These are phyloP conservation scores for Megaptera novaeangliae DNA, from an alignment of 2,113 vertebrate genomes.

Conservation along the genomic window DNA sequence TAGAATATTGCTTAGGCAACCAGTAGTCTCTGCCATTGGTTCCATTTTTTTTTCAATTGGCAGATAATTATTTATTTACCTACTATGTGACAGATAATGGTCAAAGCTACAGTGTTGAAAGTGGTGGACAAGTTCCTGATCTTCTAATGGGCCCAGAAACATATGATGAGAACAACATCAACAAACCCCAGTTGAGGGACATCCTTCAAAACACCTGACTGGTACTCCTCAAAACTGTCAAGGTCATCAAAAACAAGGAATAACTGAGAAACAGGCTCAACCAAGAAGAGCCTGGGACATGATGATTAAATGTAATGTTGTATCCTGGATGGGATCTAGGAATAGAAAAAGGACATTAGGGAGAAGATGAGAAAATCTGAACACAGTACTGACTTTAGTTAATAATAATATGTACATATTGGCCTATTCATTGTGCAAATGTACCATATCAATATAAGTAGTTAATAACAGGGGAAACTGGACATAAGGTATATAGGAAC, in stretches of 20 bases:
- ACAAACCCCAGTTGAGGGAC: not conserved
- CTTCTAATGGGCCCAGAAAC: not conserved
- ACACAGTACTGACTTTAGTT: not conserved
- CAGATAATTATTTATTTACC: not conserved
- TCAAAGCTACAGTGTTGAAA: not conserved
- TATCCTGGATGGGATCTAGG: not conserved
- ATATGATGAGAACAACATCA: not conserved
- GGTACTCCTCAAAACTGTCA: not conserved
- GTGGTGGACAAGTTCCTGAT: not conserved
- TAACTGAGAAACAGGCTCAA: not conserved
- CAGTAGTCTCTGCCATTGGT: not conserved
- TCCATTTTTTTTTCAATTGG: not conserved
- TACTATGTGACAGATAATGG: not conserved
- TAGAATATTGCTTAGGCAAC: not conserved
- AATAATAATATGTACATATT: not conserved
- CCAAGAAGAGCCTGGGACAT: not conserved
- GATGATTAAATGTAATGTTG: not conserved
- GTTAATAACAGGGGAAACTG: not conserved
- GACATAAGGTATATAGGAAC: not conserved
- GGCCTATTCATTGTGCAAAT: not conserved
- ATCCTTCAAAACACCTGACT: not conserved
- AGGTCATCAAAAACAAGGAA: not conserved
- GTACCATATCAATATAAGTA: not conserved
- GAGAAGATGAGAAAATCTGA: not conserved
- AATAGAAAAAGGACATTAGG: not conserved